Percentiles rank a stretch among this genome's conserved stretches.
These are phyloP conservation scores for Semnornis frantzii DNA, from an alignment of 2,113 vertebrate genomes.

Conservation along the genomic window DNA sequence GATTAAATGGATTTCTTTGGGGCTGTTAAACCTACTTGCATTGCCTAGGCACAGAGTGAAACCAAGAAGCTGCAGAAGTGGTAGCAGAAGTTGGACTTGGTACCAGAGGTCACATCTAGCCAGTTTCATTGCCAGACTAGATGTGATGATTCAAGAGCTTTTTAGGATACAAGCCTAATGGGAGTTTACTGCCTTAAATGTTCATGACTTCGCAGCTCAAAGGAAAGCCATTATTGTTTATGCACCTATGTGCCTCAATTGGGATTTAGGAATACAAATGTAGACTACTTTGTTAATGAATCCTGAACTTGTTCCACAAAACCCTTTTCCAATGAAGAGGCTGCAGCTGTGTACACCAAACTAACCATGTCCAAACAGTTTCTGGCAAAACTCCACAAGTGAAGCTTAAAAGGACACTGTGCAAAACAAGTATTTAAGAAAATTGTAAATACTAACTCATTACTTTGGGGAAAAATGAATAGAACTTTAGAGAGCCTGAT, in stretches of 20 bases:
- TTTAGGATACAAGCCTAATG: background rate
- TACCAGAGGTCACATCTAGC: background rate
- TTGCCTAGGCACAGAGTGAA: background rate
- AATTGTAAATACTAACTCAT: background rate
- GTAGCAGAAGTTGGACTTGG: background rate
- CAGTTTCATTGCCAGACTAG: background rate
- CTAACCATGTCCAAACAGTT: background rate
- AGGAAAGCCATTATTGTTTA: background rate
- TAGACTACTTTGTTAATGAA: background rate
- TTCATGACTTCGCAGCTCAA: background rate
- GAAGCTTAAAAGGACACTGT: constrained; percentile 17
- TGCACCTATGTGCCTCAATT: background rate
- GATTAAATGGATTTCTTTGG: background rate
- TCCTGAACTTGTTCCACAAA: background rate
- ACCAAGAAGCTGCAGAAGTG: background rate
- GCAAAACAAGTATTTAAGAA: background rate
- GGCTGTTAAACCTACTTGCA: background rate
- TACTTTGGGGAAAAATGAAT: background rate
- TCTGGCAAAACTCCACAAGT: constrained; percentile 4
- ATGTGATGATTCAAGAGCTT: background rate
- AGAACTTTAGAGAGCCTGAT: background rate
- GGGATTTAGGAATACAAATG: background rate
- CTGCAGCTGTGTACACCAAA: constrained; percentile 47
- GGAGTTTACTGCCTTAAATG: background rate
- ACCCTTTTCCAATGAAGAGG: background rate